Percentiles rank a stretch among this genome's conserved stretches.
Evolutionary conservation across 2,888 invertebrate genomes (phyloP).

Genomic region (Dorcus hopei): DNA sequence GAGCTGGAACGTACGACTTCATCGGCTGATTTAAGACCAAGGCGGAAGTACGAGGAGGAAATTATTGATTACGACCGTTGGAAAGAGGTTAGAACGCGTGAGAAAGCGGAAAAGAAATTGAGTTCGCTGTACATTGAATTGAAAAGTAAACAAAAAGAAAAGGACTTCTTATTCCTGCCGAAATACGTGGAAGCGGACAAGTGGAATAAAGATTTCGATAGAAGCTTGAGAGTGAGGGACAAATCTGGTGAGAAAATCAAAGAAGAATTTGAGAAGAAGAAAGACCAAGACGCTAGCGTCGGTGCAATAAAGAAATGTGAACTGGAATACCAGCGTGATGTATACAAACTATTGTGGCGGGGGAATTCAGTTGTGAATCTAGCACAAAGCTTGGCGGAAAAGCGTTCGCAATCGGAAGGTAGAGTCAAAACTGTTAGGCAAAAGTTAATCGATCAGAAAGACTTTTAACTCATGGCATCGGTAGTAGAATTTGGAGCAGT

Average conservation of each 20-base stretch:
- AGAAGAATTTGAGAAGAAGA: conserved; percentile 68
- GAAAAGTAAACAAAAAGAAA: conserved; percentile 74
- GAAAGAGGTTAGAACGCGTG: conserved; percentile 75
- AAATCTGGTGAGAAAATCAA: conserved; percentile 85
- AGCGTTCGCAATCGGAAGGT: conserved; percentile 51
- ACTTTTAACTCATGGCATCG: conserved; percentile 58
- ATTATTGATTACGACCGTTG: conserved; percentile 85
- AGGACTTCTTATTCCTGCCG: conserved; percentile 79
- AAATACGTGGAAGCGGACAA: conserved; percentile 69
- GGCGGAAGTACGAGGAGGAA: conserved; percentile 72
- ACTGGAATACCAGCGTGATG: conserved; percentile 58
- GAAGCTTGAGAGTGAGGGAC: conserved; percentile 76
- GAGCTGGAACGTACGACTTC: conserved; percentile 77
- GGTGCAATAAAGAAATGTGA: conserved; percentile 48
- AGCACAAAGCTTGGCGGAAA: conserved; percentile 67
- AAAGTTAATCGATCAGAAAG: conserved; percentile 38
- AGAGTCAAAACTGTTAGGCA: conserved; percentile 38
- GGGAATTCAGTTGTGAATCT: conserved; percentile 80
- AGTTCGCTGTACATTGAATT: conserved; percentile 73
- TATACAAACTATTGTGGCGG: conserved; percentile 79
- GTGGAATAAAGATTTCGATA: conserved; percentile 74
- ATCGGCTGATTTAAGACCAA: conserved; percentile 64
- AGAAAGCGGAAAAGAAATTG: conserved; percentile 79
- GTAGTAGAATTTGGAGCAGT: conserved; percentile 78
- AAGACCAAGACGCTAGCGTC: conserved; percentile 52